Evolutionary conservation across 2,113 vertebrate genomes (phyloP).

Genomic region (Nothoprocta perdicaria): DNA sequence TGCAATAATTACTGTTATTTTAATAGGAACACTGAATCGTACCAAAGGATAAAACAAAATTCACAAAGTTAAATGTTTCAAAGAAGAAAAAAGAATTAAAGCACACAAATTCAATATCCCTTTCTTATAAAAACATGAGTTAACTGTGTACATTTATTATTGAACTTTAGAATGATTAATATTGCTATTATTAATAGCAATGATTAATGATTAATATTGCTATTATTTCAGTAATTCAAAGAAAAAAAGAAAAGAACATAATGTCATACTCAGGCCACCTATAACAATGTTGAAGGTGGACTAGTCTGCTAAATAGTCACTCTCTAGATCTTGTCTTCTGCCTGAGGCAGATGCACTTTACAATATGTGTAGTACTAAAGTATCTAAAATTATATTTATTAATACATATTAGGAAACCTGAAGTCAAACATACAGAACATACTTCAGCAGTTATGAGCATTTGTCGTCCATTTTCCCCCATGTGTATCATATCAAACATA

Average conservation of each 20-base stretch:
- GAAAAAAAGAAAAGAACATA: accelerated
- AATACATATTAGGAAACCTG: neutral
- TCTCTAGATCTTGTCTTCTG: neutral
- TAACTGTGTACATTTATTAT: neutral
- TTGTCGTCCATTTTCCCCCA: neutral
- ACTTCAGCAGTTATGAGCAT: neutral
- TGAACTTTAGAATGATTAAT: neutral
- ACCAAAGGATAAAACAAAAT: neutral
- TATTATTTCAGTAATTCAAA: neutral
- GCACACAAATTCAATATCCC: neutral
- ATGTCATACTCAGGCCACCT: too few relatives aligned
- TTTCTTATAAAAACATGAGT: neutral
- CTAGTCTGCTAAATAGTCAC: accelerated
- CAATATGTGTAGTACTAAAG: neutral
- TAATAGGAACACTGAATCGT: neutral
- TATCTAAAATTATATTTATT: neutral
- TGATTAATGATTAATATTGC: neutral
- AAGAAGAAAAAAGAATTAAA: neutral
- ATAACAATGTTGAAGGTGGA: accelerated
- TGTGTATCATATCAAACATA: neutral
- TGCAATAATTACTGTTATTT: neutral
- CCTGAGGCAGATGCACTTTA: neutral
- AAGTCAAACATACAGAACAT: neutral
- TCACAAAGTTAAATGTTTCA: neutral
- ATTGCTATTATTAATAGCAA: neutral